Percentiles rank a stretch among this genome's conserved stretches.
Conservation (phyloP, 2,888 invertebrate genomes). For the Parasteatoda lunata region DNA sequence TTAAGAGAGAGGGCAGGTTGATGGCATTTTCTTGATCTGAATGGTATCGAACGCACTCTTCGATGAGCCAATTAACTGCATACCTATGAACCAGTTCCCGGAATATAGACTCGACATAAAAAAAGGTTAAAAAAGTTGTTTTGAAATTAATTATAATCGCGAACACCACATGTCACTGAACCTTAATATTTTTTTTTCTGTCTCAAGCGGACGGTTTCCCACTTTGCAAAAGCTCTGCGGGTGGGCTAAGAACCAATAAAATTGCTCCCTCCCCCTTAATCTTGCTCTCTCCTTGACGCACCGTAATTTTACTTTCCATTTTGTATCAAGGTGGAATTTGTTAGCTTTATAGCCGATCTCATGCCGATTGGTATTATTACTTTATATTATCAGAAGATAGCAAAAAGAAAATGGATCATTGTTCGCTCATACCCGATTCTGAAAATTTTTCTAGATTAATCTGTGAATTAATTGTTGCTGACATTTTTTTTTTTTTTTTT, state of each 20-base stretch:
- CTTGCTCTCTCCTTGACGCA: not conserved
- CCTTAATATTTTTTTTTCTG: constrained; percentile 17
- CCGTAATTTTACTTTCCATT: not conserved
- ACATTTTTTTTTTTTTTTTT: too few species aligned
- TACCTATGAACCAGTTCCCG: constrained; percentile 41
- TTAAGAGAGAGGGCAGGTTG: not conserved
- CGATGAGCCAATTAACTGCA: constrained; percentile 26
- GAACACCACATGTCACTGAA: constrained; percentile 49
- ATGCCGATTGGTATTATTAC: too few species aligned
- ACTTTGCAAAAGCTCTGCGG: constrained; percentile 13
- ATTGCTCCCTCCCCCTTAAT: not conserved
- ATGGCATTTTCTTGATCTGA: not conserved
- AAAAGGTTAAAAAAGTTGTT: constrained; percentile 29
- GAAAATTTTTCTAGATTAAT: too few species aligned
- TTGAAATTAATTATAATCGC: constrained; percentile 53
- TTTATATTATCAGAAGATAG: too few species aligned
- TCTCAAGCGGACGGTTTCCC: constrained; percentile 21
- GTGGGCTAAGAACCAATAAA: constrained; percentile 24
- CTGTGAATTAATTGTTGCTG: too few species aligned
- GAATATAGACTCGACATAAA: constrained; percentile 4
- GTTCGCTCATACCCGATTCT: too few species aligned
- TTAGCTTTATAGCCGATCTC: too few species aligned
- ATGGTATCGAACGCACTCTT: constrained; percentile 12
- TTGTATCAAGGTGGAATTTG: too few species aligned
- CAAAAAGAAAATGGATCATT: too few species aligned